phyloP scores from a whole-genome alignment of 2,113 vertebrate species.

The Brachyistius frenatus region DNA sequence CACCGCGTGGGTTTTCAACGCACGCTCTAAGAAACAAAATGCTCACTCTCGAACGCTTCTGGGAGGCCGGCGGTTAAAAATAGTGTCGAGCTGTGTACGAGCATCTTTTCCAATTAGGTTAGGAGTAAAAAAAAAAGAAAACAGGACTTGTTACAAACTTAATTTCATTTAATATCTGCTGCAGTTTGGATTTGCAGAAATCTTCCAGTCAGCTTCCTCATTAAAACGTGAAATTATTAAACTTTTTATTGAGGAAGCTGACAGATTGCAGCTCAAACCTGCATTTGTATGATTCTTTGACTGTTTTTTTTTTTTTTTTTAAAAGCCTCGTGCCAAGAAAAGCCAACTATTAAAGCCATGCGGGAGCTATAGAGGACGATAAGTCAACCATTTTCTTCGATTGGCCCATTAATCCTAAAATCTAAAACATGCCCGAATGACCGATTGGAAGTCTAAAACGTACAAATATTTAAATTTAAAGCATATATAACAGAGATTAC shows the following conservation, averaged over 20 bases:
- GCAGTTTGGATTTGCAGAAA: background rate
- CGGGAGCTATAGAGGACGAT: too few relatives aligned
- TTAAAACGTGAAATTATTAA: background rate
- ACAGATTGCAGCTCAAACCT: background rate
- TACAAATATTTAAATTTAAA: too few relatives aligned
- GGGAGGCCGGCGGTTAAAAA: constrained; percentile 65
- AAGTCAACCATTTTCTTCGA: too few relatives aligned
- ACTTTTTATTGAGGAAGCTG: too few relatives aligned
- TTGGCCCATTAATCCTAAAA: too few relatives aligned
- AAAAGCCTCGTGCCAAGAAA: background rate
- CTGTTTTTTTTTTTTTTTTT: background rate
- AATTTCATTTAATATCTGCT: background rate
- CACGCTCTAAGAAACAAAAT: constrained; percentile 42
- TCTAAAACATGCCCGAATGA: too few relatives aligned
- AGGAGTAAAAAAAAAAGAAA: background rate
- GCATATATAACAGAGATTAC: too few relatives aligned
- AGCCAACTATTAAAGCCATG: background rate
- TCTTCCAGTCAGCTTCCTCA: background rate
- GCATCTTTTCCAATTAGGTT: constrained; percentile 35
- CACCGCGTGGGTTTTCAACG: constrained; percentile 33
- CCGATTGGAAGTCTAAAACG: too few relatives aligned
- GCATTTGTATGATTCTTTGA: background rate
- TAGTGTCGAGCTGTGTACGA: constrained; percentile 24
- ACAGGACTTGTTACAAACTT: background rate
- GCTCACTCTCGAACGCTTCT: constrained; percentile 31